Percentiles rank a stretch among this genome's conserved stretches.
These are phyloP conservation scores for Tetheella fluctuosa DNA, from an alignment of 2,888 invertebrate species.

Conservation along the genomic window DNA sequence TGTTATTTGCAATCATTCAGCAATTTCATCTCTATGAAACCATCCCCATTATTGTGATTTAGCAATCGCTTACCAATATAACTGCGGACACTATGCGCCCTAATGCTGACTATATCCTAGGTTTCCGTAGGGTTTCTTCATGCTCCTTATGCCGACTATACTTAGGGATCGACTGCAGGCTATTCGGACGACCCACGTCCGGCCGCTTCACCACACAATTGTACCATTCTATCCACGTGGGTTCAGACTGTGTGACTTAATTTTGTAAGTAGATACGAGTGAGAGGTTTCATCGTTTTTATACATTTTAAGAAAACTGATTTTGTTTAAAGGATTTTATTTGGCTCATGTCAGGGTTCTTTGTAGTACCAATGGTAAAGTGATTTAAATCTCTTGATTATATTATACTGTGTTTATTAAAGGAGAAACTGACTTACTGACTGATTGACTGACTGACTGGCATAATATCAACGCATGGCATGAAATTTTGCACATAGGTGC, in stretches of 20 bases:
- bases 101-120: background rate
- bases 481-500: no score
- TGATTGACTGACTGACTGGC: no score
- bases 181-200: background rate
- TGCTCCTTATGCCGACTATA: background rate
- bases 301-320: background rate
- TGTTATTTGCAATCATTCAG: background rate
- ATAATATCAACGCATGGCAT: no score
- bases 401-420: no score
- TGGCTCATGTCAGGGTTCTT: background rate
- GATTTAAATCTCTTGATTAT: no score
- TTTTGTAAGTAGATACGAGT: background rate
- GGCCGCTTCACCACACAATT: background rate
- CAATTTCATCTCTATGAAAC: background rate
- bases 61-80: background rate
- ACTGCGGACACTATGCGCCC: background rate
- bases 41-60: background rate
- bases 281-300: background rate
- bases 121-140: background rate
- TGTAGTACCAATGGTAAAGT: no score
- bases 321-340: background rate
- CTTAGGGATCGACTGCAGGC: background rate
- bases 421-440: no score
- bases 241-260: background rate
- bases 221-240: constrained; percentile 6